Base-by-base conservation (phyloP, 2,888 invertebrate genomes). In the Plemyria rubiginata region DNA sequence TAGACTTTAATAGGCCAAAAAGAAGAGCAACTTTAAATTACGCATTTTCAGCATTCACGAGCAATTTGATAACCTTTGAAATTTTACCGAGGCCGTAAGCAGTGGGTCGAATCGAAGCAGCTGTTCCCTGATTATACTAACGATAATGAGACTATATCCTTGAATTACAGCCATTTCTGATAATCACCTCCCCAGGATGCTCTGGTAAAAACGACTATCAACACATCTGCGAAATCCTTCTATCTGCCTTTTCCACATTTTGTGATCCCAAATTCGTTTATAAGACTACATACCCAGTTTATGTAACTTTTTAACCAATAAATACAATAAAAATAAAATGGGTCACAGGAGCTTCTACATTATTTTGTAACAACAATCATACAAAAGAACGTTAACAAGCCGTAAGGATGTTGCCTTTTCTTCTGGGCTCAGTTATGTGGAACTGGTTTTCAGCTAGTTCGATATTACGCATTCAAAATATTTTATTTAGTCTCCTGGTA, bases 51-150 rank as follows among this genome's bases (percentile, higher is more conserved):
- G 41, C 16, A 16, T 32, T 28, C 41, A 22, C 53, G 16, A 48
- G 52, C 46, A 43, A 60, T 45, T 54, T 60, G 60, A 62, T 60
- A 54, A 62, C 43, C 48, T 54, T 65, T 54, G 56, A 65, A 62
- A 22, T 60, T 58, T 58, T 50, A 54, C 54, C 28, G 36, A 28
- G 50, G 40, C 52, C 55, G 16, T 32, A 52, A 68, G 49, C 49
- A 72, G 67, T 59, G 63, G 48, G 29, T 54, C 67, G 70, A 70
- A 73, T 45, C 43, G 50, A 29, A 63, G 53, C 80, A 81, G 77
- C 76, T 78, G 80, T 66, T 70, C 65, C 73, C 76, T 82, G 79
- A 84, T 83, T 82, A 82, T 83, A 81, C 81, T 83, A 83, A 84
- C 82, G 84, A 83, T 82, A 81, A 83, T 83, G 79, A 66, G 77